These are phyloP conservation scores for Fissipunctia ypsillon DNA, from an alignment of 2,888 invertebrate genomes.

Conservation along the genomic window DNA sequence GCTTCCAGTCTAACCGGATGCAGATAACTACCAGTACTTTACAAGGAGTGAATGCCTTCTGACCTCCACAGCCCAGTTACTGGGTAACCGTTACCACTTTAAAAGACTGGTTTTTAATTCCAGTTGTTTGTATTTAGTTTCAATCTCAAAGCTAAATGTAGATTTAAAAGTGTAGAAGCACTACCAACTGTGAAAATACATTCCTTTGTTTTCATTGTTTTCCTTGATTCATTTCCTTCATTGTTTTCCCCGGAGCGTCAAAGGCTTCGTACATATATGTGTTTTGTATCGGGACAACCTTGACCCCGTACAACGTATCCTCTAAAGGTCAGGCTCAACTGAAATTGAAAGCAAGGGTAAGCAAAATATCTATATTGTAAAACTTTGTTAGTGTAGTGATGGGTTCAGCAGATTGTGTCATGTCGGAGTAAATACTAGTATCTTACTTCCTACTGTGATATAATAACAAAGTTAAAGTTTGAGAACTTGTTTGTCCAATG, in stretches of 20 bases:
- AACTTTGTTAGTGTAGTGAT: neutral
- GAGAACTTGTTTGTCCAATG: too few relatives aligned
- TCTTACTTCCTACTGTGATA: neutral
- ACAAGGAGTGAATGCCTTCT: too few relatives aligned
- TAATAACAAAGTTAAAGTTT: neutral
- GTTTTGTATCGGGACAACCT: constrained; percentile 16
- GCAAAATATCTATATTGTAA: neutral
- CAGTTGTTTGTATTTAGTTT: neutral
- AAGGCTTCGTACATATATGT: constrained; percentile 13
- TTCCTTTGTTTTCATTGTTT: constrained; percentile 4
- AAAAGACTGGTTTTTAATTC: neutral
- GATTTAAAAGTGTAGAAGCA: neutral
- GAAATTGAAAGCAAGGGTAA: constrained; percentile 4
- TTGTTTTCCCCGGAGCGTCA: neutral
- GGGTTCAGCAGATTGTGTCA: neutral
- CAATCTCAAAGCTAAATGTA: neutral
- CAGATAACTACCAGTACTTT: too few relatives aligned
- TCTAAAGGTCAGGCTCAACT: neutral
- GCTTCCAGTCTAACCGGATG: too few relatives aligned
- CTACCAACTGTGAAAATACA: neutral
- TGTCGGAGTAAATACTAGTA: neutral
- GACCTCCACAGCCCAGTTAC: too few relatives aligned
- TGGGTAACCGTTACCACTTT: too few relatives aligned
- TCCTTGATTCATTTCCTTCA: neutral
- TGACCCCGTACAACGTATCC: neutral